Percentiles rank a stretch among this genome's conserved stretches.
phyloP scores from a whole-genome alignment of 2,113 vertebrate genomes.

The Scatophagus argus region DNA sequence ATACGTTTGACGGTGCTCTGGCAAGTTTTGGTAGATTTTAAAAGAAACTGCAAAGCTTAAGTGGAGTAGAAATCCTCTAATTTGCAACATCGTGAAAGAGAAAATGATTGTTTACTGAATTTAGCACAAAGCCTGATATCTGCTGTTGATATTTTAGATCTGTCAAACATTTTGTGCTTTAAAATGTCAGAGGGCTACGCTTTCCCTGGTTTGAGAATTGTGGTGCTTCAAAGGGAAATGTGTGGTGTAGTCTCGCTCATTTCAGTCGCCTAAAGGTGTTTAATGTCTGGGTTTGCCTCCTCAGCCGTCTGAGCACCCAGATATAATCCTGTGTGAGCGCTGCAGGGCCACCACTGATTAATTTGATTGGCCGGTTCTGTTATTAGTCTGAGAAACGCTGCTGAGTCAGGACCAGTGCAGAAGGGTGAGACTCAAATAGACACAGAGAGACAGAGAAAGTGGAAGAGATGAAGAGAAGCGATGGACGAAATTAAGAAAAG shows the following conservation, averaged over 20 bases:
- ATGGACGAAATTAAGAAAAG: background rate
- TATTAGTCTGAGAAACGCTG: constrained; percentile 48
- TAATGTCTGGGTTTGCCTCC: constrained; percentile 44
- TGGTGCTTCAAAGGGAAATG: background rate
- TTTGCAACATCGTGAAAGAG: too few relatives aligned
- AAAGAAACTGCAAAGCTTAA: background rate
- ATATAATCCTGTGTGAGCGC: background rate
- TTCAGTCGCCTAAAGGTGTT: constrained; percentile 39
- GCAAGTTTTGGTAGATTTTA: background rate
- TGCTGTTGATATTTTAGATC: background rate
- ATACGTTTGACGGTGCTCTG: too few relatives aligned
- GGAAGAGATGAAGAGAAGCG: background rate
- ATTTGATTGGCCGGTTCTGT: constrained; percentile 49
- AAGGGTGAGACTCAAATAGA: background rate
- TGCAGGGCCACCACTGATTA: constrained; percentile 51
- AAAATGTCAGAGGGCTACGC: too few relatives aligned
- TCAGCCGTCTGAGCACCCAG: constrained; percentile 33
- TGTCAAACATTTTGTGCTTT: background rate
- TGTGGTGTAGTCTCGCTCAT: background rate
- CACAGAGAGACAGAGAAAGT: background rate
- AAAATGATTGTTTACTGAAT: too few relatives aligned
- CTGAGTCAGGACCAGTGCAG: constrained; percentile 40
- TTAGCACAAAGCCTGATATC: background rate
- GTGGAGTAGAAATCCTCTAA: too few relatives aligned
- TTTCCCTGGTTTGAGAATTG: too few relatives aligned